Evolutionary conservation across 1,140 invertebrate genomes (phyloP), one percentile per base, ranked within the genome.

Genomic region (Triops longicaudatus): DNA sequence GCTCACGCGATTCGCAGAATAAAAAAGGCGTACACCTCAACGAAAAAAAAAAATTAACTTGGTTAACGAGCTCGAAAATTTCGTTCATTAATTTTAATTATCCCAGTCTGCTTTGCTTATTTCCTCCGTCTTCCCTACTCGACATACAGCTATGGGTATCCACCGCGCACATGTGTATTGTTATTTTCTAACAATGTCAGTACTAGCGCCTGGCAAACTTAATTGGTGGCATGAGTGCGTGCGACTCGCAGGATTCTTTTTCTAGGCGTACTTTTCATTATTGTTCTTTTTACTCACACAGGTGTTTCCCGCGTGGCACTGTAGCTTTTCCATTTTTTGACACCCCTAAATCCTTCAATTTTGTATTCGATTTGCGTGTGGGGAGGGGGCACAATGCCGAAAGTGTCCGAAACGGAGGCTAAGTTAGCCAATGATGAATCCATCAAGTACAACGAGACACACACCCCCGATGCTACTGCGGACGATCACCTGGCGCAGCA

Each of bases 271-370:
- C 3, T 63, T 10, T 17, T 17, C 14, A 63, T n/a, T 22, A 22
- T 17, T 63, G 50, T 63, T 63, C 50, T n/a, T n/a, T 63, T 63
- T 63, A 63, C 22, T 22, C 50, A 63, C 50, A 63, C 50, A 63
- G 50, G 50, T 63, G 50, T 63, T 63, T 63, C 10, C 50, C 50
- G 22, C 50, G 50, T 63, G 50, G 50, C 50, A 37, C 31, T 37
- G 31, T 7, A 17, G 17, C 50, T 14, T 14, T 63, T 22, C 7
- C 1, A 17, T 63, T 63, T 63, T 14, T 63, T 12, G 17, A 9
- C 14, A 63, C 6, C n/a, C 17, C 50, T 63, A 63, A 63, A 63
- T 63, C 10, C 50, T 22, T 14, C 50, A 63, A 22, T 63, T 63
- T 63, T 22, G 31, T 37, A 37, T 37, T 37, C 31, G 31, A 37